These are phyloP conservation scores for Spea bombifrons DNA, from an alignment of 2,113 vertebrate species.

Conservation along the genomic window DNA sequence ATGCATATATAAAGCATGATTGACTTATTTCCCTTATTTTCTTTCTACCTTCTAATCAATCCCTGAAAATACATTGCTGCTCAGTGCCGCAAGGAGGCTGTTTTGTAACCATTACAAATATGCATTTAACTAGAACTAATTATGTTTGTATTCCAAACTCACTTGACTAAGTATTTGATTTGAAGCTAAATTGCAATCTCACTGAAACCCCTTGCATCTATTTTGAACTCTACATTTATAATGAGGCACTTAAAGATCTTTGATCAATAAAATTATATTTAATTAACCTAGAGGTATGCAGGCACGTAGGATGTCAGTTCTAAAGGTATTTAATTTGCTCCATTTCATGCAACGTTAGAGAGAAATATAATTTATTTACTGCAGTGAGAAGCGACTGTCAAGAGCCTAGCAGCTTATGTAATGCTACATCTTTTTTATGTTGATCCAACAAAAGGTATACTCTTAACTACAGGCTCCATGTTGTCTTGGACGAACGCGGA, in stretches of 20 bases:
- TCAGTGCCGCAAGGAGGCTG: conserved; percentile 15
- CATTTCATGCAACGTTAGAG: too few species aligned
- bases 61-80: conserved; percentile 18
- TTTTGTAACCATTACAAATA: conserved; percentile 26
- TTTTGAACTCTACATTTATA: conserved; percentile 12
- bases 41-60: conserved; percentile 10
- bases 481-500: too few species aligned
- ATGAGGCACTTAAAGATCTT: not conserved
- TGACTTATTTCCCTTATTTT: conserved; percentile 14
- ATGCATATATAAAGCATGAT: conserved; percentile 13
- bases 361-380: too few species aligned
- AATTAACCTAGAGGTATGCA: not conserved
- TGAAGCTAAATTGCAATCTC: conserved; percentile 9
- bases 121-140: conserved; percentile 17
- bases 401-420: too few species aligned
- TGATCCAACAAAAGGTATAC: too few species aligned
- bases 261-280: not conserved
- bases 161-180: conserved; percentile 19
- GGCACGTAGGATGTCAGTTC: too few species aligned
- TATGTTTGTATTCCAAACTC: conserved; percentile 15
- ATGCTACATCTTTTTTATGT: too few species aligned
- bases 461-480: too few species aligned
- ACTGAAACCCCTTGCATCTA: not conserved
- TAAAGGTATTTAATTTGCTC: too few species aligned
- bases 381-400: too few species aligned